Conservation (phyloP, 1,140 invertebrate genomes). For the Teleopsis dalmanni region DNA sequence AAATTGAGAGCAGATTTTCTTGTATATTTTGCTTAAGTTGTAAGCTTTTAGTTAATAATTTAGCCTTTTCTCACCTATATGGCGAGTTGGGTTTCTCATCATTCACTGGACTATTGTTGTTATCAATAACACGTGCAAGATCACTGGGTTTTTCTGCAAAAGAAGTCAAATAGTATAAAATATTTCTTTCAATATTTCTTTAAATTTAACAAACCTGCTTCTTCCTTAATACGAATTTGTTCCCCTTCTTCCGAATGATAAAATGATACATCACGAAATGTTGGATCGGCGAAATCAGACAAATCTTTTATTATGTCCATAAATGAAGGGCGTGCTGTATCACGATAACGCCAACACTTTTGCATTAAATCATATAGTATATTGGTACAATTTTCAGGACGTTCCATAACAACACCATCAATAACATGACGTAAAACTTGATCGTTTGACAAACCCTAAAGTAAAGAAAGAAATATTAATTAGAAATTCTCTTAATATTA, state of each 20-base stretch:
- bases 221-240: conserved; percentile 38
- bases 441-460: conserved; percentile 63
- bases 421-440: conserved; percentile 79
- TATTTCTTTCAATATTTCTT: no score
- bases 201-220: conserved; percentile 17
- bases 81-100: conserved; percentile 37
- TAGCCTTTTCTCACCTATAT: conserved; percentile 25
- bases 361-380: conserved; percentile 83
- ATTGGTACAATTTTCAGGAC: conserved; percentile 88
- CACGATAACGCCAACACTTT: conserved; percentile 77
- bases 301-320: conserved; percentile 65
- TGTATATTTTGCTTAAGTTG: no score
- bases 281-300: conserved; percentile 50
- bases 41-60: no score
- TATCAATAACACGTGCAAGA: no score
- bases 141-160: no score
- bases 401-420: conserved; percentile 84
- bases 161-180: no score
- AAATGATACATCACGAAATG: conserved; percentile 67
- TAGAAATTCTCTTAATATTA: not conserved
- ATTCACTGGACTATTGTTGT: conserved; percentile 30
- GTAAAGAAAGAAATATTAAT: conserved; percentile 4
- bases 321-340: conserved; percentile 72
- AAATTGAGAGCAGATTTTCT: conserved; percentile 1
- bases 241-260: conserved; percentile 63